Evolutionary conservation across 2,113 vertebrate species (phyloP).

Genomic region (Marmota flaviventris): DNA sequence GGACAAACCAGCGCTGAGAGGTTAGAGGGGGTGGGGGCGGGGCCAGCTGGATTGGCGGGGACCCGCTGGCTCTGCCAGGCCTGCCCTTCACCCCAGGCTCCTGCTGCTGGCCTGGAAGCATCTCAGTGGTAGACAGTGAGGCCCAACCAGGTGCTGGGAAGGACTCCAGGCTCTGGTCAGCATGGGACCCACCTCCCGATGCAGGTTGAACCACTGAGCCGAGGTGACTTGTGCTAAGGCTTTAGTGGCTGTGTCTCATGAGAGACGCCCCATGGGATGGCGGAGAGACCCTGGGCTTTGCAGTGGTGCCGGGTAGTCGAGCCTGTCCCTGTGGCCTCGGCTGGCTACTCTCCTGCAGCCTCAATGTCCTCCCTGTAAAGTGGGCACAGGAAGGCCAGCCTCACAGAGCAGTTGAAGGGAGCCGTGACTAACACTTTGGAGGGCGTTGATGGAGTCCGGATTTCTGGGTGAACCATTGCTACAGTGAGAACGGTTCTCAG

Average conservation of each 20-base stretch:
- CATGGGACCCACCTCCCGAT: too few relatives aligned
- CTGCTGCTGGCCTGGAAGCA: neutral
- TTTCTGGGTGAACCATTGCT: accelerated
- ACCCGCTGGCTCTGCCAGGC: neutral
- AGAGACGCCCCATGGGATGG: neutral
- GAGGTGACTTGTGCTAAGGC: neutral
- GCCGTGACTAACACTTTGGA: accelerated
- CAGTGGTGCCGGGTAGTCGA: neutral
- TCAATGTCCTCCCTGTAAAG: neutral
- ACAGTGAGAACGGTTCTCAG: neutral
- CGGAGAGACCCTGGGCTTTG: neutral
- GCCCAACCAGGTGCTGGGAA: too few relatives aligned
- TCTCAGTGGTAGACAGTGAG: too few relatives aligned
- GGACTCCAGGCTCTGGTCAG: neutral
- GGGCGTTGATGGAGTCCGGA: too few relatives aligned
- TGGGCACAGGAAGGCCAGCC: neutral
- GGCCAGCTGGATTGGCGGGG: too few relatives aligned
- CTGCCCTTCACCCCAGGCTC: neutral
- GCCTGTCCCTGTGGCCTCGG: neutral
- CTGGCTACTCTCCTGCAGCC: neutral
- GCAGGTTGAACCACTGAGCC: neutral
- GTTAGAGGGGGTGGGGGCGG: too few relatives aligned
- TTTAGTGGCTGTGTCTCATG: neutral
- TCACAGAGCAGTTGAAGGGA: neutral
- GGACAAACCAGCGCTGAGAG: too few relatives aligned